Conservation (phyloP, 2,797 vertebrate species). For the Scolopax bukidnonensis region DNA sequence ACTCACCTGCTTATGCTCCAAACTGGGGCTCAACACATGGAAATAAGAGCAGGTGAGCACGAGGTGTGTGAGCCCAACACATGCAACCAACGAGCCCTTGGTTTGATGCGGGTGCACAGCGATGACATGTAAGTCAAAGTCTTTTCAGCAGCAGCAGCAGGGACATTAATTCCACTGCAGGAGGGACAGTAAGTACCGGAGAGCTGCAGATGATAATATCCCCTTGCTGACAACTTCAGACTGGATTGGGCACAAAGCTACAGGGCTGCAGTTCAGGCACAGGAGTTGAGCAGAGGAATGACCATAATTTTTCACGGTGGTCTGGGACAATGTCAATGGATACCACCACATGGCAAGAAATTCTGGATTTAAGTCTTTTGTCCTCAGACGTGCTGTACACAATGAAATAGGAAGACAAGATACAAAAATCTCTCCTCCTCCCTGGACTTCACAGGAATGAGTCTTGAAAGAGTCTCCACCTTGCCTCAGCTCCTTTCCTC, state of each 20-base stretch:
- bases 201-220: not conserved
- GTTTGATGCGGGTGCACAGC: not conserved
- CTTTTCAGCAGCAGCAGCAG: not conserved
- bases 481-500: not conserved
- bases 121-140: accelerated
- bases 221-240: not conserved
- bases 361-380: not conserved
- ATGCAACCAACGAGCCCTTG: not conserved
- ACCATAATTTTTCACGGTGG: not conserved
- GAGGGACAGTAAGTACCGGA: not conserved
- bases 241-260: not conserved
- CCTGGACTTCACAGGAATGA: not conserved
- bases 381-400: not conserved
- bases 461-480: not conserved
- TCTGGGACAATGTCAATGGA: not conserved
- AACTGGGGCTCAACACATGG: not conserved
- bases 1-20: not conserved
- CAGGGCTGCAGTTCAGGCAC: not conserved
- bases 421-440: not conserved
- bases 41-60: not conserved
- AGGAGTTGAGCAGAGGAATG: not conserved
- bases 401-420: not conserved
- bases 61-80: not conserved
- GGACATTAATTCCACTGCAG: not conserved
- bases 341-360: not conserved